Evolutionary conservation across 2,797 vertebrate species (phyloP), one percentile per base, ranked within the genome.

Genomic region (Eospalax fontanierii): DNA sequence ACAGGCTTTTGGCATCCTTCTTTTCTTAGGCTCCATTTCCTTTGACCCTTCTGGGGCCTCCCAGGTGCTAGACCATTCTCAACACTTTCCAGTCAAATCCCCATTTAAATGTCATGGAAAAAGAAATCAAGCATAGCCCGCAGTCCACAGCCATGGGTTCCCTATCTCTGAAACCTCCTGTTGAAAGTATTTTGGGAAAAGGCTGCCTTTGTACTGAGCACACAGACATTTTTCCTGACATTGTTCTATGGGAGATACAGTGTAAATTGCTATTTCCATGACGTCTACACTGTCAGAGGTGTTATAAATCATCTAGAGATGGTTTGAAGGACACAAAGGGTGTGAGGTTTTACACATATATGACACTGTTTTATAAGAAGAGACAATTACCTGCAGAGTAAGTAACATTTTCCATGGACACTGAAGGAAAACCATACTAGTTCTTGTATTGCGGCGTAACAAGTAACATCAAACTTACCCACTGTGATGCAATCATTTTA

Each of bases 401-500:
- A 21, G 21, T 33, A 46, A 24, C 1, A 43, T 90, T 90, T 71
- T 54, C 66, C 12, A 2, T 74, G 28, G 21, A 5, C 35, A 21
- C 35, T 22, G 6, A 68, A 75, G 50, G 43, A 75, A 38, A 68
- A 15, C 6, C 0, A 0, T 15, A 1, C 2, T 50, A 4, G 12
- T n/a, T 65, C 63, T 59, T n/a, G 61, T 61, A 10, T 12, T 54
- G 54, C 30, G 30, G 4, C 54, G 15, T 26, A 57, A 35, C 54
- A 84, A 9, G 35, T n/a, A 26, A n/a, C 28, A 30, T 38, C n/a
- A 61, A 35, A 61, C 24, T 68, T 30, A 63, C 75, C 2, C 54
- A 24, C 35, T 73, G 12, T 30, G 15, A 12, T 46, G 14, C 0
- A 5, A 16, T 71, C 43, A 24, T 16, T 80, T 54, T 33, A 59